Evolutionary conservation across 2,888 invertebrate species (phyloP), one percentile per base, ranked within the genome.

Genomic region (Amphipyra berbera): DNA sequence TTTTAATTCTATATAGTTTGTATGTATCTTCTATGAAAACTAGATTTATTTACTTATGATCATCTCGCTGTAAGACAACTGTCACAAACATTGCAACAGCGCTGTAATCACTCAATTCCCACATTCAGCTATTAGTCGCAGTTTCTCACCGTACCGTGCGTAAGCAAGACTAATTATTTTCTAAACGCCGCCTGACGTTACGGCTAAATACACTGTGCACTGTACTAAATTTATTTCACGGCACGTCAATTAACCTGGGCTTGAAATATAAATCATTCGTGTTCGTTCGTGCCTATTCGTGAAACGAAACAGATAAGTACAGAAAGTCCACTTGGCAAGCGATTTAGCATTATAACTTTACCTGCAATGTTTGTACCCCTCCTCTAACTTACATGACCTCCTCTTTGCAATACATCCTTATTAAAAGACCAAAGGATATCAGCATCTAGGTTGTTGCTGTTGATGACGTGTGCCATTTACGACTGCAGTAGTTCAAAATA

Each of bases 241-340:
- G 82, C 74, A 81, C 83, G 85, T 81, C 88, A 87, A 88, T 89
- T 89, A 88, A 87, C 88, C 88, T 84, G 87, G 66, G 70, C 72
- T 73, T 68, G 54, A 58, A 54, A 80, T 70, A 66, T 88, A 85
- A 83, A 88, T 89, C 88, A 88, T 81, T 81, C 62, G 76, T 68
- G 73, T 59, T 62, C 52, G 62, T 62, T 66, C 63, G 66, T 70
- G 67, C 50, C 57, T 45, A 55, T 60, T 60, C 13, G 15, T 47
- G 46, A 35, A 47, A 66, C 9, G 56, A 60, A 37, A 58, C 42
- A 14, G 4, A 0, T 1, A 21, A 0, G 30, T n/a, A 13, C 68
- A 73, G 68, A 63, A 63, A 63, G 57, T 63, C 35, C n/a, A 58
- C n/a, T 27, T 49, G 4, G 6, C 2, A 10, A 35, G n/a, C 0